Evolutionary conservation across 2,797 vertebrate species (phyloP).

Genomic region (Gobio occitaniae): DNA sequence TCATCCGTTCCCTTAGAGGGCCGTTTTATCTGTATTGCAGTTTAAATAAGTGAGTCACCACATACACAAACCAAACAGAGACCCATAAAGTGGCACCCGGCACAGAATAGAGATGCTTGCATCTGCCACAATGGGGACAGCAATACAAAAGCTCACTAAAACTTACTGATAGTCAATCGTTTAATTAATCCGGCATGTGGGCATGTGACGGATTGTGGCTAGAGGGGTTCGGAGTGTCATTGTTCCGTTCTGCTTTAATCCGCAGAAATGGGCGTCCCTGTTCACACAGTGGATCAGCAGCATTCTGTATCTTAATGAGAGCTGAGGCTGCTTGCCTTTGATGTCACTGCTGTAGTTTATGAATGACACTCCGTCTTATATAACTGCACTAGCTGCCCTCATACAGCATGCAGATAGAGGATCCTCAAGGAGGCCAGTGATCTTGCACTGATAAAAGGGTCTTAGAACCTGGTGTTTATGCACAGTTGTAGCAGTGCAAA

Average conservation of each 20-base stretch:
- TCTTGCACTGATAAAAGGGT: slow-evolving; percentile 5
- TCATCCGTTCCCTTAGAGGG: slow-evolving; percentile 19
- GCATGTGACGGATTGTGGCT: slow-evolving; percentile 29
- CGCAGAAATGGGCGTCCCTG: slow-evolving; percentile 8
- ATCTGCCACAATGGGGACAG: no score
- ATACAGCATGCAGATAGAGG: neutral
- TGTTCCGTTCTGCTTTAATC: slow-evolving; percentile 10
- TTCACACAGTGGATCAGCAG: slow-evolving; percentile 12
- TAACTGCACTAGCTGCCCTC: slow-evolving; percentile 38
- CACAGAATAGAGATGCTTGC: neutral
- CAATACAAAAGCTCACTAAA: neutral
- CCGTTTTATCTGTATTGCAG: slow-evolving; percentile 19
- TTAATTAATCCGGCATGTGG: slow-evolving; percentile 29
- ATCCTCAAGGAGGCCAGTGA: neutral
- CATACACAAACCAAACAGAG: slow-evolving; percentile 9
- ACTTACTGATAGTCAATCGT: slow-evolving; percentile 30
- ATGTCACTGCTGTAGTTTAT: slow-evolving; percentile 45
- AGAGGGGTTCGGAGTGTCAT: slow-evolving; percentile 10
- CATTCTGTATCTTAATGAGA: slow-evolving; percentile 41
- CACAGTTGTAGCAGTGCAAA: neutral
- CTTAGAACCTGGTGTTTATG: neutral
- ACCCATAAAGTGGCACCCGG: neutral
- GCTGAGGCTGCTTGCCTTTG: slow-evolving; percentile 36
- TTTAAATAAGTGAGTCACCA: slow-evolving; percentile 1
- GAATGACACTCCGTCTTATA: slow-evolving; percentile 46